A percentile compares a stretch with the other conserved stretches of the same genome.
These are phyloP conservation scores for Steinernema carpocapsae DNA, from an alignment of 2,888 invertebrate genomes.

Conservation along the genomic window DNA sequence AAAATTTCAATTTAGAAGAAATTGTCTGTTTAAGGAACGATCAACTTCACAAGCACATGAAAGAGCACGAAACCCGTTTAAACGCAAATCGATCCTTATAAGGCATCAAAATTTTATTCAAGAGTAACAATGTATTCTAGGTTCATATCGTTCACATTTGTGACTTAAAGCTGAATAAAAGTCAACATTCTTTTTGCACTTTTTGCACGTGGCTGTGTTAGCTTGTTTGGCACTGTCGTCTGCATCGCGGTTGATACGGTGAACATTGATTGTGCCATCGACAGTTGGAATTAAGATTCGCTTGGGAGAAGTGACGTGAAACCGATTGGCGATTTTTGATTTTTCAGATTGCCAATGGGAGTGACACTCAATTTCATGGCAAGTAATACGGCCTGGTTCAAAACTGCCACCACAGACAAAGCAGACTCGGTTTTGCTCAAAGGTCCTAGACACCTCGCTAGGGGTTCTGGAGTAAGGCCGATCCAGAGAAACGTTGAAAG, in stretches of 20 bases:
- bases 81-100: conserved; percentile 12
- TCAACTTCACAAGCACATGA: conserved; percentile 22
- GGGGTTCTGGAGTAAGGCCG: background rate
- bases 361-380: background rate
- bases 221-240: background rate
- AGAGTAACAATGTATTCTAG: background rate
- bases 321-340: background rate
- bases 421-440: background rate
- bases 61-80: conserved; percentile 9
- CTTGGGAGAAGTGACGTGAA: background rate
- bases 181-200: background rate
- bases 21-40: conserved; percentile 16
- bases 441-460: background rate
- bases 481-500: background rate
- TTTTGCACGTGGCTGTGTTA: background rate
- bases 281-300: conserved; percentile 1
- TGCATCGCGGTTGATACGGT: conserved; percentile 7
- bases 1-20: conserved; percentile 20
- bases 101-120: background rate
- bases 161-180: background rate
- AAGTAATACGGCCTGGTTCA: background rate
- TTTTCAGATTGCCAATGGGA: background rate
- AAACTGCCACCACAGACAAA: background rate
- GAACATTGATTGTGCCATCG: background rate
- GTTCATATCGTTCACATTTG: background rate